Evolutionary conservation across 2,888 invertebrate species (phyloP).

Genomic region (Mythimna lalbum): DNA sequence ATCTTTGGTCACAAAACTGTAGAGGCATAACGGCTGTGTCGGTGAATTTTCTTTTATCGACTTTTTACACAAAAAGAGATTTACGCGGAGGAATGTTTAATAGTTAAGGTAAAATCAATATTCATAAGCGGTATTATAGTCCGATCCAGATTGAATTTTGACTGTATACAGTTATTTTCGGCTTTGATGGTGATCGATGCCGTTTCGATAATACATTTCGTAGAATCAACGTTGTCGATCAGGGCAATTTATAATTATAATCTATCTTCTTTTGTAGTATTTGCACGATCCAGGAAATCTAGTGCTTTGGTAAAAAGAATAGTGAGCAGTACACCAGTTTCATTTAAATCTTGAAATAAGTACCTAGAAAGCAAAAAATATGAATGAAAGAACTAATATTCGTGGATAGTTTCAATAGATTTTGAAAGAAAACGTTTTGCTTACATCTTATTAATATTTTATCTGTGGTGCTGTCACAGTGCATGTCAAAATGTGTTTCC

Average conservation of each 20-base stretch:
- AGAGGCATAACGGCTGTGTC: conserved; percentile 46
- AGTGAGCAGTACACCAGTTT: not conserved
- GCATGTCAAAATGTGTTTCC: no score
- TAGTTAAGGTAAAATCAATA: conserved; percentile 48
- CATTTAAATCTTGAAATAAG: not conserved
- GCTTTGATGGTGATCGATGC: not conserved
- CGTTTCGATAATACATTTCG: not conserved
- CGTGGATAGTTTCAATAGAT: not conserved
- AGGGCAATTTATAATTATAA: not conserved
- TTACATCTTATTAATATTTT: no score
- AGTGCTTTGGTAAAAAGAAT: not conserved
- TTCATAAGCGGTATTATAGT: conserved; percentile 40
- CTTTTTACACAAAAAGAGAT: conserved; percentile 53
- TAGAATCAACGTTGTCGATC: not conserved
- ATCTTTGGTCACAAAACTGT: conserved; percentile 39
- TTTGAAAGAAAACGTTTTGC: no score
- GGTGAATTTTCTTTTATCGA: conserved; percentile 57
- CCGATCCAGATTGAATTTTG: conserved; percentile 30
- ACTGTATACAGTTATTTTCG: not conserved
- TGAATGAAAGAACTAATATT: not conserved
- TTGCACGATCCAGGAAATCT: not conserved
- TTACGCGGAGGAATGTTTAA: conserved; percentile 53
- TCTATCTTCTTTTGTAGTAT: not conserved
- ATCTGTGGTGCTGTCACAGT: no score
- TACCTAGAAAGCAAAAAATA: not conserved